A percentile compares a stretch with the other conserved stretches of the same genome.
These are phyloP conservation scores for Phaethornis superciliosus DNA, from an alignment of 2,113 vertebrate species.

Conservation along the genomic window DNA sequence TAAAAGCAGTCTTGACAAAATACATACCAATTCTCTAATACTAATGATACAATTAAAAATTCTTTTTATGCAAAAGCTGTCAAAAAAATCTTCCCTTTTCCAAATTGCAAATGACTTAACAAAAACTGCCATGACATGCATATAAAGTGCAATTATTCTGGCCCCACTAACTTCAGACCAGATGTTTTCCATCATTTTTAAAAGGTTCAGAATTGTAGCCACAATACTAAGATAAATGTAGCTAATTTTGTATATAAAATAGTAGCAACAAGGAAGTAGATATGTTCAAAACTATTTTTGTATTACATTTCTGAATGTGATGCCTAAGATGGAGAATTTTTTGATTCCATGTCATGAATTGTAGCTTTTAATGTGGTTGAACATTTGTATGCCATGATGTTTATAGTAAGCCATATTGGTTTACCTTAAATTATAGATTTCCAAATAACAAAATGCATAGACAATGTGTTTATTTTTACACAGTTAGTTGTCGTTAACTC, in stretches of 20 bases:
- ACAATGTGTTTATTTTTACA: background rate
- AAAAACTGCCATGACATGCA: background rate
- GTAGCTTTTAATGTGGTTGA: background rate
- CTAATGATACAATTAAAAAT: background rate
- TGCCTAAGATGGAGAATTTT: background rate
- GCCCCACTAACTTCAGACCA: background rate
- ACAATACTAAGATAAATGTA: background rate
- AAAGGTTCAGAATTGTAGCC: background rate
- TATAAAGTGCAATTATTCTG: background rate
- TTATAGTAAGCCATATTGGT: background rate
- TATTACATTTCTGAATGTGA: background rate
- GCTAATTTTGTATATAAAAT: background rate
- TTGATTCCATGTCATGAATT: background rate
- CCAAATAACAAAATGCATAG: background rate
- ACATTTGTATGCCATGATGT: background rate
- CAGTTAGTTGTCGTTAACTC: background rate
- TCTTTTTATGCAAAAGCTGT: background rate
- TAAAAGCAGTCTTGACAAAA: background rate
- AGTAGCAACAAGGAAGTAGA: background rate
- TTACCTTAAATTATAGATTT: background rate
- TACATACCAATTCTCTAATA: background rate
- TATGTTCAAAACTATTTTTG: background rate
- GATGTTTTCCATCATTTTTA: background rate
- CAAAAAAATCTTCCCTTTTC: background rate
- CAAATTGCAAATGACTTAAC: background rate